Evolutionary conservation across 1,140 invertebrate species (phyloP).

Genomic region (Papilio glaucus): DNA sequence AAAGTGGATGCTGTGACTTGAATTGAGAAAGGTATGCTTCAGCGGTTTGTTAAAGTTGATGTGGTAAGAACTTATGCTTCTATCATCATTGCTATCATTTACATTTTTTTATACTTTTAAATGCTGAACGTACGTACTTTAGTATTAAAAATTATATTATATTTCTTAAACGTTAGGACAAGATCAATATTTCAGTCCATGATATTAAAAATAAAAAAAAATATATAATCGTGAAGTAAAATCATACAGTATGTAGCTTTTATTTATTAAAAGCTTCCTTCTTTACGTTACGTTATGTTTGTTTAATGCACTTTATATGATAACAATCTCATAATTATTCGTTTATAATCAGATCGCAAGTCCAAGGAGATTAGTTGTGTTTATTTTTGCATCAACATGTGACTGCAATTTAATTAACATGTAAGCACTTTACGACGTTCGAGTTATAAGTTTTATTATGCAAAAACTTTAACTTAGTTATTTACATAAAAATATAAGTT

Average conservation of each 20-base stretch:
- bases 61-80: too few relatives aligned
- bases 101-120: too few relatives aligned
- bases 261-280: neutral
- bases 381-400: constrained; percentile 23
- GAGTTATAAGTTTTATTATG: neutral
- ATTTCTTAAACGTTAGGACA: neutral
- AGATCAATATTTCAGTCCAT: neutral
- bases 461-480: too few relatives aligned
- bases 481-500: too few relatives aligned
- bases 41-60: too few relatives aligned
- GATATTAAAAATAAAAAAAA: too few relatives aligned
- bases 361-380: constrained; percentile 1
- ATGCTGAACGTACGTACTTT: too few relatives aligned
- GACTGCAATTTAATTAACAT: constrained; percentile 23
- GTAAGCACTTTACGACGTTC: neutral
- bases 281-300: neutral
- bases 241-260: neutral
- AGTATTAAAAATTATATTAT: too few relatives aligned
- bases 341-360: constrained; percentile 25
- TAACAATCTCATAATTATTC: constrained; percentile 31
- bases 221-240: neutral
- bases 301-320: constrained; percentile 5
- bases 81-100: too few relatives aligned
- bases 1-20: too few relatives aligned
- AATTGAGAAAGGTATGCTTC: too few relatives aligned